Evolutionary conservation across 2,113 vertebrate genomes (phyloP).

Genomic region (Eulemur rufifrons): DNA sequence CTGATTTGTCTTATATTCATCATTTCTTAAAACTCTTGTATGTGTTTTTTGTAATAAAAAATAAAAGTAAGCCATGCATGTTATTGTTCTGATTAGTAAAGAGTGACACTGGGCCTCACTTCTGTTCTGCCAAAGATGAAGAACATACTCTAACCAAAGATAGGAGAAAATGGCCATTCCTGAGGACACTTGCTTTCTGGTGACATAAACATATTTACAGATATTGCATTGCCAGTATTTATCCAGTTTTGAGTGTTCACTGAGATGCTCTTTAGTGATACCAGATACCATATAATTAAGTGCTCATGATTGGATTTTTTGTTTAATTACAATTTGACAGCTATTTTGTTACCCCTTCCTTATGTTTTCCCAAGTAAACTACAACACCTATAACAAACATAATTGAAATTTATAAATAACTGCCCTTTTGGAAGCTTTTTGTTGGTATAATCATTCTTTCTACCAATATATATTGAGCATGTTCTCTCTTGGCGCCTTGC

Average conservation of each 20-base stretch:
- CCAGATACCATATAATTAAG: no score
- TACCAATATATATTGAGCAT: rapidly evolving
- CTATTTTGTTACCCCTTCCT: neutral
- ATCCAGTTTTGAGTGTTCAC: rapidly evolving
- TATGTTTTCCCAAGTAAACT: neutral
- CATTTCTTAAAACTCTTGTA: constrained; percentile 81
- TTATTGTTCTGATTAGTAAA: neutral
- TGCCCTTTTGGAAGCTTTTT: neutral
- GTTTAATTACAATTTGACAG: neutral
- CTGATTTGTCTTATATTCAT: constrained; percentile 72
- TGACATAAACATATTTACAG: rapidly evolving
- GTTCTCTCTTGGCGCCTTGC: neutral
- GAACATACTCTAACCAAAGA: neutral
- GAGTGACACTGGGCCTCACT: neutral
- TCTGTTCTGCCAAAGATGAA: neutral
- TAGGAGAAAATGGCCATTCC: rapidly evolving
- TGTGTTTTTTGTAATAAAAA: constrained; percentile 83
- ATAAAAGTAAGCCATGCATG: constrained; percentile 66
- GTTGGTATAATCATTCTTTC: neutral
- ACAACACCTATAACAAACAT: neutral
- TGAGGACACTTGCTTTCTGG: neutral
- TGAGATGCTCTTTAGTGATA: rapidly evolving
- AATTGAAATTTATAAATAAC: neutral
- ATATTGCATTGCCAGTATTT: rapidly evolving
- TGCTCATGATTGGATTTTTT: neutral